These are phyloP conservation scores for Hetaerina titia DNA, from an alignment of 2,888 invertebrate genomes.

Conservation along the genomic window DNA sequence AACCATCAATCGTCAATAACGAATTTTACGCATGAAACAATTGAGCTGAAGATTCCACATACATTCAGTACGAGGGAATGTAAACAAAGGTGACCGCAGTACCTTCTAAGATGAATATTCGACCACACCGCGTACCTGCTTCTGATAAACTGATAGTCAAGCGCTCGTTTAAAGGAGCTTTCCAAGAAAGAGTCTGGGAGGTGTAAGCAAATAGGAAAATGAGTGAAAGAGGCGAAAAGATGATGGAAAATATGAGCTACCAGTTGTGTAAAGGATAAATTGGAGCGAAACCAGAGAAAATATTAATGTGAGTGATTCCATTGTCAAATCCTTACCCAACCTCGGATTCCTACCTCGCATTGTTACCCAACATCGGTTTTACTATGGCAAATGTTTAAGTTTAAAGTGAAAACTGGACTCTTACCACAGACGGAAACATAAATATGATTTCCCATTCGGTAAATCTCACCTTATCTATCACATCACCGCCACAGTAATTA, in stretches of 20 bases:
- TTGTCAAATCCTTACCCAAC: too few species aligned
- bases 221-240: background rate
- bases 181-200: background rate
- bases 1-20: background rate
- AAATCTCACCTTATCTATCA: too few species aligned
- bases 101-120: background rate
- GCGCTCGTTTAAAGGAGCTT: background rate
- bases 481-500: too few species aligned
- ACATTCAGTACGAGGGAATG: background rate
- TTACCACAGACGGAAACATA: too few species aligned
- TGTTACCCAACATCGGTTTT: too few species aligned
- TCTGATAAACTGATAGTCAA: background rate
- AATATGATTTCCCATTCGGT: too few species aligned
- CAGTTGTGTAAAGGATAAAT: background rate
- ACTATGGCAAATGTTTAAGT: too few species aligned
- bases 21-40: background rate
- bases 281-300: background rate
- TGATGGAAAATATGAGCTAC: background rate
- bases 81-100: background rate
- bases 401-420: too few species aligned
- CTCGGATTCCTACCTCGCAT: too few species aligned
- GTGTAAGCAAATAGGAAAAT: background rate
- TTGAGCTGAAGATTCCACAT: background rate
- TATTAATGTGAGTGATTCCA: background rate
- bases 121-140: background rate